Evolutionary conservation across 1,140 invertebrate genomes (phyloP).

Genomic region (Drosophila micromelanica): DNA sequence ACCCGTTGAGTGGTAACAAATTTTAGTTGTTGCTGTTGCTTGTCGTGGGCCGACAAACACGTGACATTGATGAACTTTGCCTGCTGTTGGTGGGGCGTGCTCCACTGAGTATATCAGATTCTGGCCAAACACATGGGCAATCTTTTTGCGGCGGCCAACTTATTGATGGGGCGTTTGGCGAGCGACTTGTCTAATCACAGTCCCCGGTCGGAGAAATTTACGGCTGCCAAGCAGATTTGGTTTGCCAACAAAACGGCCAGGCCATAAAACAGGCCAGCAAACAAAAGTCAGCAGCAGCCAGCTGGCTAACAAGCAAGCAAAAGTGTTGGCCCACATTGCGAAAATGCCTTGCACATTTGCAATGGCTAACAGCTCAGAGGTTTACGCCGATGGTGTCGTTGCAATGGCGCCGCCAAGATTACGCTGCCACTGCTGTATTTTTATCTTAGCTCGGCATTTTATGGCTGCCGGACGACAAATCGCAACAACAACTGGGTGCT

Average conservation of each 20-base stretch:
- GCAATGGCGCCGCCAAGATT: conserved; percentile 71
- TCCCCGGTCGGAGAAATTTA: conserved; percentile 60
- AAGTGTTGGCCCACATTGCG: conserved; percentile 60
- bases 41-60: conserved; percentile 41
- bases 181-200: conserved; percentile 74
- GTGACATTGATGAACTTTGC: conserved; percentile 80
- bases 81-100: conserved; percentile 43
- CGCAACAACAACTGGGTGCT: conserved; percentile 41
- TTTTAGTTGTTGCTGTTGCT: conserved; percentile 46
- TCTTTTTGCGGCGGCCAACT: conserved; percentile 41
- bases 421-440: conserved; percentile 66
- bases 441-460: conserved; percentile 69
- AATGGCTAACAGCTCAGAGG: conserved; percentile 20
- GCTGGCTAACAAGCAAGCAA: conserved; percentile 75
- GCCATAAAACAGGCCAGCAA: conserved; percentile 61
- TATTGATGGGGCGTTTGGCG: conserved; percentile 57
- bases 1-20: conserved; percentile 60
- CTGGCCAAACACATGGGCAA: conserved; percentile 30
- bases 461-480: conserved; percentile 49
- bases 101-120: conserved; percentile 8
- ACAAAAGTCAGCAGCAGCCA: conserved; percentile 37
- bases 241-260: conserved; percentile 26
- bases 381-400: conserved; percentile 53
- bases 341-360: conserved; percentile 36
- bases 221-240: conserved; percentile 68